phyloP scores from a whole-genome alignment of 2,888 invertebrate species.

The Anodontia alba region DNA sequence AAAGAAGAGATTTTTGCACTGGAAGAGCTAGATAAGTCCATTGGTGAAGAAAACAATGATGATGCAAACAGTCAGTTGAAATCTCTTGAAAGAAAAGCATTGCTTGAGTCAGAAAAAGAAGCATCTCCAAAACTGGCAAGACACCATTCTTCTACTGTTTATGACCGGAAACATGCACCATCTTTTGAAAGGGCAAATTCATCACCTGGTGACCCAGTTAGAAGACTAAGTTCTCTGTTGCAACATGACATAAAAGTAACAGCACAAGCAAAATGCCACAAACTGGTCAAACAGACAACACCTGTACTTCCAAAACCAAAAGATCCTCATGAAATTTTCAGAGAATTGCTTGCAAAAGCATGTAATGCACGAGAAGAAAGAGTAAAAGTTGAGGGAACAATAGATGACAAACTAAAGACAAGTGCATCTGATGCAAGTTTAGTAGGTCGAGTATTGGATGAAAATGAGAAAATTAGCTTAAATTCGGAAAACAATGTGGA shows the following conservation, averaged over 20 bases:
- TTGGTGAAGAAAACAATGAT: background rate
- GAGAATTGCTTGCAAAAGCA: constrained; percentile 72
- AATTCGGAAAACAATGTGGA: background rate
- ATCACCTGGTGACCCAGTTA: constrained; percentile 52
- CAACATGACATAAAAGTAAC: constrained; percentile 76
- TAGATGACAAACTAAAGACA: constrained; percentile 61
- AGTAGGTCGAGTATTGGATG: constrained; percentile 2
- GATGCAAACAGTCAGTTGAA: background rate
- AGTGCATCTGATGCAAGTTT: constrained; percentile 2
- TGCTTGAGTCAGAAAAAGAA: background rate
- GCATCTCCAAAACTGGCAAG: constrained; percentile 48
- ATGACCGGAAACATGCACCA: constrained; percentile 35
- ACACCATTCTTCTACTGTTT: constrained; percentile 52
- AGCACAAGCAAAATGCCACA: constrained; percentile 69
- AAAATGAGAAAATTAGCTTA: background rate
- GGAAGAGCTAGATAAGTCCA: background rate
- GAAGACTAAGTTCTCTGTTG: constrained; percentile 70
- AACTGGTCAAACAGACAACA: constrained; percentile 68
- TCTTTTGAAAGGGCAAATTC: constrained; percentile 50
- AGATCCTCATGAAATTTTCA: constrained; percentile 71
- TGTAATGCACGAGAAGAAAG: constrained; percentile 65
- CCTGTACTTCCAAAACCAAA: constrained; percentile 70
- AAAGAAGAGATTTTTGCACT: constrained; percentile 4
- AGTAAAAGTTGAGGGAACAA: constrained; percentile 59
- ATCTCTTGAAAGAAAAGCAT: background rate